Conservation (phyloP, 1,140 invertebrate genomes). For the Nixonia krombeini region DNA sequence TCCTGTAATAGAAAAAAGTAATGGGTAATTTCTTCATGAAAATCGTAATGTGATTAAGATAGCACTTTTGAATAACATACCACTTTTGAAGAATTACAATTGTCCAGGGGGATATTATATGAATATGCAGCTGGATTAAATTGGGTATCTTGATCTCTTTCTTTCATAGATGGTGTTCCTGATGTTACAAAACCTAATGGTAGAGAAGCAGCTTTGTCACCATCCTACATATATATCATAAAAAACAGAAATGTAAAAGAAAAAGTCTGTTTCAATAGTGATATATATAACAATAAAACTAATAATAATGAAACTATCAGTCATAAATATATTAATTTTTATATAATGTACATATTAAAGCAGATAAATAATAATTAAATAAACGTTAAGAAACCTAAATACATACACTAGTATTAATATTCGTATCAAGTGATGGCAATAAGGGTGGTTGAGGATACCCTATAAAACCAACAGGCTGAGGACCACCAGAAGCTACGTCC, state of each 20-base stretch:
- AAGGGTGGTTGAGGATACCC: constrained; percentile 80
- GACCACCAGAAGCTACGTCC: constrained; percentile 70
- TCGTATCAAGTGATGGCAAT: constrained; percentile 72
- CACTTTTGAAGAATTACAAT: constrained; percentile 65
- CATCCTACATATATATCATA: constrained; percentile 43
- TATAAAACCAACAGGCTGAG: constrained; percentile 83
- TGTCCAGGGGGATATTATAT: constrained; percentile 79
- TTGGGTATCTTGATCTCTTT: constrained; percentile 65
- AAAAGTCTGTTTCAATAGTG: constrained; percentile 5
- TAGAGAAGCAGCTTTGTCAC: constrained; percentile 41
- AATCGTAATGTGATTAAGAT: no score
- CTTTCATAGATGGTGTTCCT: constrained; percentile 35
- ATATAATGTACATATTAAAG: no score
- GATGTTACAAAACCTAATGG: constrained; percentile 73
- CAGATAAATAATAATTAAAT: no score
- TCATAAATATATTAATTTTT: no score
- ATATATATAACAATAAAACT: constrained; percentile 9
- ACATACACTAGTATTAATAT: constrained; percentile 46
- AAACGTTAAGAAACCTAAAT: no score
- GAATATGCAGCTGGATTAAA: constrained; percentile 75
- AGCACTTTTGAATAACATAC: constrained; percentile 55
- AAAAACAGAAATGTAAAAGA: constrained; percentile 1
- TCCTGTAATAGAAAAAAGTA: no score
- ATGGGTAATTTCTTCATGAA: no score
- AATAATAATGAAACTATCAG: constrained; percentile 15